These are phyloP conservation scores for Dolichotis patagonum DNA, from an alignment of 2,113 vertebrate species.

Conservation along the genomic window DNA sequence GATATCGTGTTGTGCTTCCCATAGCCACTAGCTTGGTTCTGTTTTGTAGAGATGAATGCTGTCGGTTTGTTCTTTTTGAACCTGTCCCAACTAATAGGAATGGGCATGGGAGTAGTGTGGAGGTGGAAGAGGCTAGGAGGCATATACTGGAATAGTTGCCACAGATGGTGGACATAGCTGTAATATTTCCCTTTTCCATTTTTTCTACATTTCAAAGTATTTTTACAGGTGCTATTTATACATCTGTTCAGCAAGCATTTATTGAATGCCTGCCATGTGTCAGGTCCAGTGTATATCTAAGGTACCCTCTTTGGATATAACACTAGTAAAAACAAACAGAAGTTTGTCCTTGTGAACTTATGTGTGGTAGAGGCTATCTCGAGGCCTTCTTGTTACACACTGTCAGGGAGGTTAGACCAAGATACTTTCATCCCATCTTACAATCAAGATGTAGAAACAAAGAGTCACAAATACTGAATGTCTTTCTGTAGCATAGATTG, in stretches of 20 bases:
- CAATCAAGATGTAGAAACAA: not conserved
- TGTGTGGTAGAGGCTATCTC: not conserved
- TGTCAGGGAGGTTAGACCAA: not conserved
- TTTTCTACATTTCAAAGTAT: slow-evolving; percentile 30
- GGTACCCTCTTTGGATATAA: not conserved
- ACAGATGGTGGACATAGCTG: not conserved
- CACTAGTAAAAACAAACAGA: not conserved
- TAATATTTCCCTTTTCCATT: not conserved
- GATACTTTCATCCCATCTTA: not conserved
- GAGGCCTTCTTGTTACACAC: not conserved
- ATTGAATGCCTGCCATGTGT: not conserved
- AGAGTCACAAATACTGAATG: not conserved
- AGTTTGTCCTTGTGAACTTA: not conserved
- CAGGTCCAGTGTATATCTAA: not conserved
- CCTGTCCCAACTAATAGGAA: not conserved
- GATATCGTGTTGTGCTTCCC: not conserved
- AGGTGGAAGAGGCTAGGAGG: not conserved
- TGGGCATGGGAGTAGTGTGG: not conserved
- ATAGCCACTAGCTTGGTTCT: not conserved
- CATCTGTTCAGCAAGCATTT: not conserved
- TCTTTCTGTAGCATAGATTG: not conserved
- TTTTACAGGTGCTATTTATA: slow-evolving; percentile 19
- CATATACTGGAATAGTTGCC: not conserved
- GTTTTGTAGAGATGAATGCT: not conserved
- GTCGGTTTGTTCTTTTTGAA: not conserved